These are phyloP conservation scores for Vanessa atalanta DNA, from an alignment of 1,140 invertebrate species.

Conservation along the genomic window DNA sequence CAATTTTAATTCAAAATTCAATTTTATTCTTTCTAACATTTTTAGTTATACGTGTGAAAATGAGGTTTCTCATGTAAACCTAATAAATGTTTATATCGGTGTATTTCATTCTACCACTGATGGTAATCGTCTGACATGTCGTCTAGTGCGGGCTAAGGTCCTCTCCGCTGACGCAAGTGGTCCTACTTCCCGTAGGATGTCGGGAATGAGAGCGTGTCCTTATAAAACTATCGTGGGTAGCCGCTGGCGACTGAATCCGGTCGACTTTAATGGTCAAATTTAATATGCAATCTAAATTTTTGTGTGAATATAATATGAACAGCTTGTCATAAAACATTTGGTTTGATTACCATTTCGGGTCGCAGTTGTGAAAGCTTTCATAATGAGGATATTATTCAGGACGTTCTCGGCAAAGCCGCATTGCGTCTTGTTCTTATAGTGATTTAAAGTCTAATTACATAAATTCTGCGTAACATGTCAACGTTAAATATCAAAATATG, in stretches of 20 bases:
- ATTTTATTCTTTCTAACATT: no score
- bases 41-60: not conserved
- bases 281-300: slow-evolving; percentile 35
- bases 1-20: no score
- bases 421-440: slow-evolving; percentile 42
- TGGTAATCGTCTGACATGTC: slow-evolving; percentile 55
- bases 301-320: slow-evolving; percentile 26
- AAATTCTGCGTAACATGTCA: slow-evolving; percentile 2
- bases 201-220: slow-evolving; percentile 78
- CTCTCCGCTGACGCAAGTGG: slow-evolving; percentile 70
- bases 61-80: not conserved
- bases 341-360: slow-evolving; percentile 5
- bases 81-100: not conserved
- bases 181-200: slow-evolving; percentile 76
- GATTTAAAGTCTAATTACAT: slow-evolving; percentile 10
- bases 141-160: slow-evolving; percentile 70
- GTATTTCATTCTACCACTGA: not conserved
- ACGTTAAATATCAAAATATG: not conserved
- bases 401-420: slow-evolving; percentile 49
- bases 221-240: slow-evolving; percentile 76
- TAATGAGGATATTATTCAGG: slow-evolving; percentile 74
- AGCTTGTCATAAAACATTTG: slow-evolving; percentile 16
- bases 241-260: slow-evolving; percentile 48
- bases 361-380: slow-evolving; percentile 25
- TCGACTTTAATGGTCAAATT: slow-evolving; percentile 44